A percentile compares a stretch with the other conserved stretches of the same genome.
Conservation (phyloP, 2,797 vertebrate genomes). For the Peromyscus aztecus region DNA sequence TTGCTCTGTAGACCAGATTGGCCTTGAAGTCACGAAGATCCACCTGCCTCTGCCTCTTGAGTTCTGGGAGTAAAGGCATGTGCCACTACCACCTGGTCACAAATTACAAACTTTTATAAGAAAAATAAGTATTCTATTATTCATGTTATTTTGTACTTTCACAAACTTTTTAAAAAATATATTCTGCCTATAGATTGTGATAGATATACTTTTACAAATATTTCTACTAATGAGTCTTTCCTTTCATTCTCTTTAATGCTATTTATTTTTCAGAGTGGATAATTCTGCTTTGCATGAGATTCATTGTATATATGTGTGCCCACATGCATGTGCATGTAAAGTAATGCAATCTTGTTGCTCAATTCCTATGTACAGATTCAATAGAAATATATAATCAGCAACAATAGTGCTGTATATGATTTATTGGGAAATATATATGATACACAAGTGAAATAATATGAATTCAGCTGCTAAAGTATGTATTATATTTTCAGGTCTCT, state of each 20-base stretch:
- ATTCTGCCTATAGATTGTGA: background rate
- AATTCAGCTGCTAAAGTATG: background rate
- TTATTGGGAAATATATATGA: background rate
- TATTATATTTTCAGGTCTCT: background rate
- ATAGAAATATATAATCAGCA: background rate
- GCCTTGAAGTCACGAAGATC: too few relatives aligned
- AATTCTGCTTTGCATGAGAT: background rate
- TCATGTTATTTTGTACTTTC: background rate
- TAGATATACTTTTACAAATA: background rate
- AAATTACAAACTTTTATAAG: background rate
- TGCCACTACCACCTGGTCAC: too few relatives aligned
- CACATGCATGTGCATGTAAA: background rate
- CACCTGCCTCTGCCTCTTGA: too few relatives aligned
- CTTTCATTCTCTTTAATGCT: background rate
- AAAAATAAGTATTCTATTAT: background rate
- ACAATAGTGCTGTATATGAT: too few relatives aligned
- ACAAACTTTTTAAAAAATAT: background rate
- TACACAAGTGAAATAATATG: background rate
- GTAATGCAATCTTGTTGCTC: background rate
- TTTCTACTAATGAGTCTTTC: background rate
- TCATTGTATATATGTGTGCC: background rate
- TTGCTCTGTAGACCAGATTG: too few relatives aligned
- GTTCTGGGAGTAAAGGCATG: too few relatives aligned
- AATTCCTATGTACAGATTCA: background rate
- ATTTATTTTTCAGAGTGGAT: background rate